Conservation (phyloP, 2,797 vertebrate genomes). For the Spinus olivaceus region DNA sequence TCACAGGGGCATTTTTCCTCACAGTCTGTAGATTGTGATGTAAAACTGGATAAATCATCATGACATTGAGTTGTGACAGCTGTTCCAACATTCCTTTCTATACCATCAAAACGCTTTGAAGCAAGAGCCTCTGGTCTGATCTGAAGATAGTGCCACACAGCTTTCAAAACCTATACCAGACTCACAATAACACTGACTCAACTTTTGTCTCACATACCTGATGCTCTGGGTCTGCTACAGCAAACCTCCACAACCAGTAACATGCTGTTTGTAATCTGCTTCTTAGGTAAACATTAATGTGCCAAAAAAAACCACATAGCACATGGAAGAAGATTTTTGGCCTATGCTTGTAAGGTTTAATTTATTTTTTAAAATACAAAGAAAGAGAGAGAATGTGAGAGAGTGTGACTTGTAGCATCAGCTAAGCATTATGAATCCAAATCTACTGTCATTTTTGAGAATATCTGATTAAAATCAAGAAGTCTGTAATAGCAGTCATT, state of each 20-base stretch:
- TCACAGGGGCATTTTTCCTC: not conserved
- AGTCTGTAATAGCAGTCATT: conserved; percentile 52
- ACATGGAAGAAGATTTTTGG: not conserved
- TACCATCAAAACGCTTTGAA: not conserved
- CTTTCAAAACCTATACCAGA: not conserved
- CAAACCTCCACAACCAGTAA: not conserved
- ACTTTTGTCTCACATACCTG: not conserved
- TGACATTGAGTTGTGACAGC: not conserved
- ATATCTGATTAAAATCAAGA: conserved; percentile 51
- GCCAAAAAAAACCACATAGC: rapidly evolving
- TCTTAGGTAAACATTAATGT: not conserved
- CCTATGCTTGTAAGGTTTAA: not conserved
- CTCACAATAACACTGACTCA: not conserved
- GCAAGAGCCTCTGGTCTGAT: not conserved
- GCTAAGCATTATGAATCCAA: not conserved
- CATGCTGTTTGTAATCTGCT: not conserved
- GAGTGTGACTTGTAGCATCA: not conserved
- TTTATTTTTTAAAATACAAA: not conserved
- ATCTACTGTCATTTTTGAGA: conserved; percentile 4
- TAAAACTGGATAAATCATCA: not conserved
- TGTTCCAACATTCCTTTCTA: not conserved
- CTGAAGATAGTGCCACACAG: not conserved
- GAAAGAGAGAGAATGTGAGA: not conserved
- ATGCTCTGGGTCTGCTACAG: not conserved
- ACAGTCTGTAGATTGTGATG: not conserved